Base-by-base conservation (phyloP, 2,113 vertebrate species). In the Solenodon paradoxus region DNA sequence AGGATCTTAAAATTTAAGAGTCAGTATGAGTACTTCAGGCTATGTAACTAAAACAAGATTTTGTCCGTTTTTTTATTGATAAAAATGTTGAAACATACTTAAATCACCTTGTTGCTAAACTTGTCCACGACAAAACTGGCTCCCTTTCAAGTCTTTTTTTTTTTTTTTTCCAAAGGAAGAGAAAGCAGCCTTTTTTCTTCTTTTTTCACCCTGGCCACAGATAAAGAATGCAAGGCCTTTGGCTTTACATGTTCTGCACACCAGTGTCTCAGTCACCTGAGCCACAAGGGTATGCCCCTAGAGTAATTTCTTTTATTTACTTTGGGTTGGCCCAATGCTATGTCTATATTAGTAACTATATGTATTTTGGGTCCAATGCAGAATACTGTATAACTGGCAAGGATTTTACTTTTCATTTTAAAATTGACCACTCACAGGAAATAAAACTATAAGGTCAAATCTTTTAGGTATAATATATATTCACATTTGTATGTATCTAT, bases 31-130 rank as follows among this genome's bases (percentile, higher is more conserved):
- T 9, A 82, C 66, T 71, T 38, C 40, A 93, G 57, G 32, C 38
- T 66, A 53, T 64, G 35, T 61, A 53, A 82, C 47, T 51, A 81
- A 68, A 90, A 87, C 85, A 90, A 61, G 66, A 66, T 77, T 74
- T 75, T 51, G 38, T 68, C 92, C 64, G 63, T 95, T 75, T 72
- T 79, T 92, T 91, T 53, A 88, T 51, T 75, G 57, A 75, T 72
- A 89, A 82, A 78, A 53, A 91, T 32, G 30, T 55, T 32, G 2
- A 59, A 90, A 88, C 35, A 81, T 32, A 92, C 11, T 68, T 90
- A 78, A 64, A 74, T 93, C 87, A 91, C 26, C 51, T 79, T 68
- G 57, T 32, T 79, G 16, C 83, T 85, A 85, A 80, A 11, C 22
- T 57, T 79, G 53, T 57, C 13, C 49, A 84, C 49, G 30, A 9